Percentiles rank a stretch among this genome's conserved stretches.
phyloP scores from a whole-genome alignment of 1,140 invertebrate species.

The Diorhabda carinulata region DNA sequence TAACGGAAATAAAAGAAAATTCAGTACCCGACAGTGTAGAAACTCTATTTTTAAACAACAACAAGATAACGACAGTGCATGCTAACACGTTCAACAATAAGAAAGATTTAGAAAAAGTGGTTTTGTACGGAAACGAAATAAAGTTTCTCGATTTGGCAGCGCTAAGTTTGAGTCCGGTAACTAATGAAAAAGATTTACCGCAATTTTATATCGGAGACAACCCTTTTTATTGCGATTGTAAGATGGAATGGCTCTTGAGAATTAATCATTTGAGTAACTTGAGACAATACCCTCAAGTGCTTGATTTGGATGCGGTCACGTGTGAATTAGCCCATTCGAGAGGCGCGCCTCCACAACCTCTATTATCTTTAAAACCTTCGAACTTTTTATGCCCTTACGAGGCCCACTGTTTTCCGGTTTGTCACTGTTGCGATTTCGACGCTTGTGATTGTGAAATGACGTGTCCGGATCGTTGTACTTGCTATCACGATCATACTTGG shows the following conservation, averaged over 20 bases:
- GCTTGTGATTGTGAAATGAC: slow-evolving; percentile 91
- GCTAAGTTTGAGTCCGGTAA: slow-evolving; percentile 63
- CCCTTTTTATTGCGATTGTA: slow-evolving; percentile 78
- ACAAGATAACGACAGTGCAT: slow-evolving; percentile 65
- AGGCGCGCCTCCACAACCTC: slow-evolving; percentile 63
- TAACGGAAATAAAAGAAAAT: slow-evolving; percentile 62
- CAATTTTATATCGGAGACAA: slow-evolving; percentile 78
- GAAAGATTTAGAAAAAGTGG: slow-evolving; percentile 64
- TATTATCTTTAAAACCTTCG: slow-evolving; percentile 72
- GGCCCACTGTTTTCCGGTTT: slow-evolving; percentile 83
- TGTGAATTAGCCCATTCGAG: slow-evolving; percentile 77
- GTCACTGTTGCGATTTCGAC: slow-evolving; percentile 87
- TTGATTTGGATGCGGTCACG: slow-evolving; percentile 78
- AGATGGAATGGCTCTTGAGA: slow-evolving; percentile 79
- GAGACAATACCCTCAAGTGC: slow-evolving; percentile 75
- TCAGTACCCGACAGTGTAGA: slow-evolving; percentile 71
- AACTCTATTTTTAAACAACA: slow-evolving; percentile 72
- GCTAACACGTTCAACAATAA: slow-evolving; percentile 71
- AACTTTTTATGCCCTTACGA: slow-evolving; percentile 85
- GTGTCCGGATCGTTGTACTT: slow-evolving; percentile 80
- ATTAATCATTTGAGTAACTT: slow-evolving; percentile 67
- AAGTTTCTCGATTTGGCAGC: slow-evolving; percentile 68
- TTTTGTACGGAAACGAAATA: slow-evolving; percentile 72
- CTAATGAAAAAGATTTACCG: slow-evolving; percentile 61
- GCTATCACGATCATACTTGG: slow-evolving; percentile 89